Base-by-base conservation (phyloP, 2,113 vertebrate species). In the Motacilla tschutschensis region DNA sequence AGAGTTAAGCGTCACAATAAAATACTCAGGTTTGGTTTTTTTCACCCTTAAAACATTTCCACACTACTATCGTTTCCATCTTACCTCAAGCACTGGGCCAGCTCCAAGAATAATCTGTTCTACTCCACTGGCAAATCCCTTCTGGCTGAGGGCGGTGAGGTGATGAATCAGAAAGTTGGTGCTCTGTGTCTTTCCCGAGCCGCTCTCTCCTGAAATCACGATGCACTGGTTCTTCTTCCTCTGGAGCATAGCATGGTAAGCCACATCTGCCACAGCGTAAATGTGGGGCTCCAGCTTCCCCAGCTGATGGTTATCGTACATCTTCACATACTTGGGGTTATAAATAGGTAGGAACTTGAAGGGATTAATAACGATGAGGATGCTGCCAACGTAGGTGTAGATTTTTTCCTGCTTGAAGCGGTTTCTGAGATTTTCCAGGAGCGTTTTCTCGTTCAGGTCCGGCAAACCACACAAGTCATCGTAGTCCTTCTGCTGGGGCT, bases 101-200 rank as follows among this genome's bases (percentile, higher is more conserved):
- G 99, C 99, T 95, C 99, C 99, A 92, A 99, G 95, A 96, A 99
- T 99, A 88, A 99, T 99, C 96, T 99, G 99, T 95, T 99, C 99
- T 83, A 99, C 99, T 91, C 99, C 99, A 12, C 99, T 99, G 89
- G 98, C 99, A 91, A 99, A 99, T 70, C 99, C 99, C 85, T 99
- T 99, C 96, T 99, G 99, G 95, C 99, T 99, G 85, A 99, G 98
- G 47, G 99, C 99, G 0, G 99, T 99, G 89, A 99, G 98, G 95
- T 99, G 99, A 93, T 99, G 99, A 94, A 99, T 99, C 77, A 99
- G 98, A 85, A 99, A 99, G 96, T 99, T 99, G 92, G 99, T 99
- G 97, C 99, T 99, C 95, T 99, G 99, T 1, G 99, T 99, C 96
- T 99, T 99, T 38, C 99, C 99, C 2, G 99, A 99, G 72, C 99